Evolutionary conservation across 1,140 invertebrate species (phyloP).

Genomic region (Lithobius niger): DNA sequence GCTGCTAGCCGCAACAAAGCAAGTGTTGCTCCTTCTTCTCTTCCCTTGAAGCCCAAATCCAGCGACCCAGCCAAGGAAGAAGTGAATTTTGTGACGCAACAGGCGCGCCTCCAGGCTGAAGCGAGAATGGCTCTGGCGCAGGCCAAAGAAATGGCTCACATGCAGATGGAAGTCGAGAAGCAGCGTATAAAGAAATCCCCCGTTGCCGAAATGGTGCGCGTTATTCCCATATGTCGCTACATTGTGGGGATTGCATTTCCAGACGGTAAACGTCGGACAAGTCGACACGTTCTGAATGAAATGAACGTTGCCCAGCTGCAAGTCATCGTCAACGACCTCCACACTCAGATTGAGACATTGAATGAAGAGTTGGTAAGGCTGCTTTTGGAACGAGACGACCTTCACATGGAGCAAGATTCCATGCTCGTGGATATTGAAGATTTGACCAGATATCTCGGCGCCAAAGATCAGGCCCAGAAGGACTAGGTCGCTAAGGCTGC

Average conservation of each 20-base stretch:
- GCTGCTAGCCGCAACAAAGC: not conserved
- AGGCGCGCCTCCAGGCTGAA: conserved; percentile 74
- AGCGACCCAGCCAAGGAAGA: too few species aligned
- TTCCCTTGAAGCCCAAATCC: too few species aligned
- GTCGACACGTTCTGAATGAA: conserved; percentile 67
- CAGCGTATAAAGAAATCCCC: conserved; percentile 64
- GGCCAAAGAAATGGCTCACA: conserved; percentile 77
- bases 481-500: too few species aligned
- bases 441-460: conserved; percentile 76
- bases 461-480: too few species aligned
- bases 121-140: conserved; percentile 77
- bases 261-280: conserved; percentile 61
- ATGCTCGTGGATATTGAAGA: conserved; percentile 95
- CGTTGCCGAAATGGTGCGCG: conserved; percentile 61
- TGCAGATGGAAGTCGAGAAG: conserved; percentile 83
- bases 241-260: conserved; percentile 63
- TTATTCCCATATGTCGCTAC: conserved; percentile 13
- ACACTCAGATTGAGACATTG: conserved; percentile 76
- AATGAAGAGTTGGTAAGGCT: conserved; percentile 78
- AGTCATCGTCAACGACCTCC: conserved; percentile 86
- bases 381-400: conserved; percentile 74
- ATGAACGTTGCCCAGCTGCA: conserved; percentile 91
- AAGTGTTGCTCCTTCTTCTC: not conserved
- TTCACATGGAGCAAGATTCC: conserved; percentile 94
- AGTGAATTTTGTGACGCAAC: conserved; percentile 61